Evolutionary conservation across 1,140 invertebrate species (phyloP).

Genomic region (Drosophila tropicalis): DNA sequence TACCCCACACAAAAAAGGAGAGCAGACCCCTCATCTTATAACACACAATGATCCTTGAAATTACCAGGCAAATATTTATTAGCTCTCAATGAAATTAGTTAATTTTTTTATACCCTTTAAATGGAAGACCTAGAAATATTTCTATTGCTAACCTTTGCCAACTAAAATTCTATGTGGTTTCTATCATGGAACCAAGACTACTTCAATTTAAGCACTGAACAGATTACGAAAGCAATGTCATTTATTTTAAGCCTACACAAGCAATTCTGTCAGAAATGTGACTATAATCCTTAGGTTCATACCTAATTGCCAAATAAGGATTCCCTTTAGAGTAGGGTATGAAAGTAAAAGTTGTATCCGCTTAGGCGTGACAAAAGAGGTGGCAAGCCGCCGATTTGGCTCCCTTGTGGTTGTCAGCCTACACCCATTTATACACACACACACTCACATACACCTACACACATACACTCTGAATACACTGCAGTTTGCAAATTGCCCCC

Average conservation of each 20-base stretch:
- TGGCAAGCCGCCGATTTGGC: conserved; percentile 48
- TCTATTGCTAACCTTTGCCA: no score
- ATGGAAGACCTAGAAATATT: no score
- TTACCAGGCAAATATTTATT: conserved; percentile 32
- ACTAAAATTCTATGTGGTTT: no score
- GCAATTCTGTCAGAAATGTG: no score
- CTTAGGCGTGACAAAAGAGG: conserved; percentile 55
- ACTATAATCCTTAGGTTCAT: background rate
- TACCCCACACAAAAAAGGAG: background rate
- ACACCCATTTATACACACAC: conserved; percentile 32
- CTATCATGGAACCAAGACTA: no score
- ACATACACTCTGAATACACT: conserved; percentile 42
- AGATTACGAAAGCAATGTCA: no score
- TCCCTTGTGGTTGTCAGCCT: conserved; percentile 37
- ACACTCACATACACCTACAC: conserved; percentile 18
- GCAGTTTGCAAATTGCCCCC: conserved; percentile 46
- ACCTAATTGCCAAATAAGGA: background rate
- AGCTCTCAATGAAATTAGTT: background rate
- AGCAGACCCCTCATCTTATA: background rate
- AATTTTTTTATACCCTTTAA: background rate
- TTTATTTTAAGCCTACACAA: no score
- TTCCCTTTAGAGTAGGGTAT: background rate
- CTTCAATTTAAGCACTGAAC: no score
- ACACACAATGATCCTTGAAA: conserved; percentile 77
- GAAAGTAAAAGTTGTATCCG: conserved; percentile 43